phyloP scores from a whole-genome alignment of 2,797 vertebrate species.

The Enteromius anoplus region DNA sequence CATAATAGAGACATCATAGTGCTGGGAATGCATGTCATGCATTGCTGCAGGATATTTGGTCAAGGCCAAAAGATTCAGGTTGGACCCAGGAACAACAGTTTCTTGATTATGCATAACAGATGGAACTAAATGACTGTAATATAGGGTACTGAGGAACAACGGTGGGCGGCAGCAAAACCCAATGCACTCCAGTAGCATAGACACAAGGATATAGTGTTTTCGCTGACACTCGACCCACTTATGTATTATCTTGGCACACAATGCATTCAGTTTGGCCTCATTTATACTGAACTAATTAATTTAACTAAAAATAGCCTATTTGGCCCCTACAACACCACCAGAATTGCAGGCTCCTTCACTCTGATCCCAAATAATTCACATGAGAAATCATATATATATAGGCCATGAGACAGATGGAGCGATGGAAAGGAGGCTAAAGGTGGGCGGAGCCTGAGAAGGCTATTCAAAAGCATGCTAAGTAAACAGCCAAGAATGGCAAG shows the following conservation, averaged over 20 bases:
- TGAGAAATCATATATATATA: slow-evolving; percentile 61
- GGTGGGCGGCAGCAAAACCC: slow-evolving; percentile 43
- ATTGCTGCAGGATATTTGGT: slow-evolving; percentile 16
- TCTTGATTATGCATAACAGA: slow-evolving; percentile 38
- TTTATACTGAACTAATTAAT: slow-evolving; percentile 81
- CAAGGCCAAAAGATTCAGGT: slow-evolving; percentile 46
- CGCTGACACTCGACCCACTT: slow-evolving; percentile 55
- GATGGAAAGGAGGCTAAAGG: slow-evolving; percentile 23
- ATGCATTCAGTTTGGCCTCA: slow-evolving; percentile 68
- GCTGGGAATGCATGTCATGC: not conserved
- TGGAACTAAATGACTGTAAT: slow-evolving; percentile 48
- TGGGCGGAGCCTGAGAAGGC: slow-evolving; percentile 19
- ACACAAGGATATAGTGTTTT: slow-evolving; percentile 24
- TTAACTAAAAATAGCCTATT: slow-evolving; percentile 76
- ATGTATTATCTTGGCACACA: slow-evolving; percentile 53
- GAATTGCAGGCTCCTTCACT: slow-evolving; percentile 55
- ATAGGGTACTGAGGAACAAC: slow-evolving; percentile 51
- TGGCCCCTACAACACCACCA: slow-evolving; percentile 57
- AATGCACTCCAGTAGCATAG: slow-evolving; percentile 10
- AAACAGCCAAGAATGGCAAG: slow-evolving; percentile 26
- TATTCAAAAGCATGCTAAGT: slow-evolving; percentile 31
- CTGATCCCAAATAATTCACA: slow-evolving; percentile 56
- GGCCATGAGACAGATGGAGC: slow-evolving; percentile 64
- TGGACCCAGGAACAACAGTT: slow-evolving; percentile 15
- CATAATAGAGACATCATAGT: not conserved